Conservation (phyloP, 2,113 vertebrate genomes). For the Naja naja region DNA sequence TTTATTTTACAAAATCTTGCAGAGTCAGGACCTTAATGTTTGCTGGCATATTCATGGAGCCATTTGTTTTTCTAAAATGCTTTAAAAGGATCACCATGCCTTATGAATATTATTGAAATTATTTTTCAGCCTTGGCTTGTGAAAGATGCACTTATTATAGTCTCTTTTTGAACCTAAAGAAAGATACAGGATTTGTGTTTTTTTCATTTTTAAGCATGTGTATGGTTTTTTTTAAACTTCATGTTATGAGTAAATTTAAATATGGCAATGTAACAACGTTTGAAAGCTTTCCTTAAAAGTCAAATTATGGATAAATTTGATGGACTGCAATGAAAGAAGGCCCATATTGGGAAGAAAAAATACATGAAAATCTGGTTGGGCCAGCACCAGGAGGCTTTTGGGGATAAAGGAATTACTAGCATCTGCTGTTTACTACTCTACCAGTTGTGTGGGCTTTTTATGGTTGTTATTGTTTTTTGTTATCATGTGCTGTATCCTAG, state of each 20-base stretch:
- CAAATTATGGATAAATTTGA: constrained; percentile 5
- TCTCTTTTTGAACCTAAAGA: background rate
- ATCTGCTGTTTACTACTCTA: constrained; percentile 42
- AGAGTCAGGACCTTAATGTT: background rate
- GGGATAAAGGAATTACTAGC: constrained; percentile 47
- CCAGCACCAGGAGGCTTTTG: constrained; percentile 26
- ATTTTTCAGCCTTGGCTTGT: background rate
- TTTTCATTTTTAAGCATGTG: background rate
- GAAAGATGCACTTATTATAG: background rate
- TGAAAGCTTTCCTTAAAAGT: constrained; percentile 7
- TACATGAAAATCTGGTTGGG: constrained; percentile 49
- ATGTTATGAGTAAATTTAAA: constrained; percentile 5
- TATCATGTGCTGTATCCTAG: background rate
- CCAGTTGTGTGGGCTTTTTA: constrained; percentile 46
- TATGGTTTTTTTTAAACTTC: background rate
- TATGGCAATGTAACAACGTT: background rate
- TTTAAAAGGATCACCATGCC: background rate
- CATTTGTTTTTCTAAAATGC: background rate
- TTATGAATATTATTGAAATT: background rate
- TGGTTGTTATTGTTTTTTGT: constrained; percentile 33
- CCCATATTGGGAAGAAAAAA: constrained; percentile 31
- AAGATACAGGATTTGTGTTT: constrained; percentile 8
- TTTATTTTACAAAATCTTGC: background rate
- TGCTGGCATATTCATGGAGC: background rate
- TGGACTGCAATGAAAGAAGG: background rate